These are phyloP conservation scores for Gasterosteus nipponicus DNA, from an alignment of 2,113 vertebrate genomes.

Conservation along the genomic window DNA sequence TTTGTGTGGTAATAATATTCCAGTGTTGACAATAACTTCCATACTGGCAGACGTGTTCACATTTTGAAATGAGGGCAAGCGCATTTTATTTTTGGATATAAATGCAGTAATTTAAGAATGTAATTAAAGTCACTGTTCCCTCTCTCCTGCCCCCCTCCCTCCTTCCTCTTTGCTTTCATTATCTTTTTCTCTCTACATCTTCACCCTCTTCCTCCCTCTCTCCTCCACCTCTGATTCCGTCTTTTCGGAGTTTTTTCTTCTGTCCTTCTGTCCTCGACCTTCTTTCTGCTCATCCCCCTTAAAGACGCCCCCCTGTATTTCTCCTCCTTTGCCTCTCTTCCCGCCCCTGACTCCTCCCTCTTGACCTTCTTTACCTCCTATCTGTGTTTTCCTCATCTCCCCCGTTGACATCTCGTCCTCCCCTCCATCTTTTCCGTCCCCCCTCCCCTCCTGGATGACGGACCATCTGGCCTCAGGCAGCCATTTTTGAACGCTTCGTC, in stretches of 20 bases:
- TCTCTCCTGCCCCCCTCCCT: neutral
- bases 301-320: conserved; percentile 3
- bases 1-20: neutral
- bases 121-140: neutral
- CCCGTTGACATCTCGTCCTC: conserved; percentile 22
- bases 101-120: too few species aligned
- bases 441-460: conserved; percentile 63
- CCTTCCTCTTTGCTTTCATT: neutral
- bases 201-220: neutral
- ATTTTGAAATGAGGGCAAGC: neutral
- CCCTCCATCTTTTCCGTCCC: conserved; percentile 12
- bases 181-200: neutral
- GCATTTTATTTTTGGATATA: neutral
- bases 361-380: conserved; percentile 17
- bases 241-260: neutral
- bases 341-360: too few species aligned
- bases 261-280: neutral
- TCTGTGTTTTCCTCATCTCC: conserved; percentile 13
- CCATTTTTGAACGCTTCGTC: conserved; percentile 81
- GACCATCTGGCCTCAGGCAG: conserved; percentile 79
- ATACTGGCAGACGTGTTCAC: neutral
- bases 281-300: neutral
- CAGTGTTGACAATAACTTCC: neutral
- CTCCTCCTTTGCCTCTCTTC: neutral
- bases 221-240: neutral